These are phyloP conservation scores for Phrynocephalus vlangalii DNA, from an alignment of 2,797 vertebrate species.

Conservation along the genomic window DNA sequence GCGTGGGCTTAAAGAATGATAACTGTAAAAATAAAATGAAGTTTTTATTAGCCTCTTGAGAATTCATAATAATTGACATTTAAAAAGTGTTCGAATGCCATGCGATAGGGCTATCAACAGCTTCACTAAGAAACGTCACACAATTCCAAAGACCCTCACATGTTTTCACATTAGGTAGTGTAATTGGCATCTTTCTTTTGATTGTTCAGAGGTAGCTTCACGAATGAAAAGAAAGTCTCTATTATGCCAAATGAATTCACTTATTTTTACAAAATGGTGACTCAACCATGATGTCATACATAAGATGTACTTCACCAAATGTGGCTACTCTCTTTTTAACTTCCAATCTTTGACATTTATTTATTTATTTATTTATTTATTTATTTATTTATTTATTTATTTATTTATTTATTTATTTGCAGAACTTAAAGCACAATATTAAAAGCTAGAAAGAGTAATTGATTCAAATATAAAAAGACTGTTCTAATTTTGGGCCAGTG, in stretches of 20 bases:
- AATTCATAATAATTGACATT: neutral
- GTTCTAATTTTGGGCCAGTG: no score
- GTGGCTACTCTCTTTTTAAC: neutral
- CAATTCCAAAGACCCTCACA: neutral
- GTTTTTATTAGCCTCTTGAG: neutral
- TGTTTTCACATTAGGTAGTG: neutral
- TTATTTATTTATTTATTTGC: no score
- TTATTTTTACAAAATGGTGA: neutral
- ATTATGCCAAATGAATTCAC: neutral
- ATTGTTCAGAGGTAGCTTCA: neutral
- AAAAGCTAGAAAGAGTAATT: no score
- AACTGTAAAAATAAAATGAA: constrained; percentile 80
- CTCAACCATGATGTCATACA: neutral
- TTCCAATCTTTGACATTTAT: neutral
- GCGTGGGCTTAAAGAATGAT: constrained; percentile 93
- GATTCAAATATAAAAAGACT: no score
- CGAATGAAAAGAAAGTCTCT: neutral
- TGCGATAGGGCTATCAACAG: neutral
- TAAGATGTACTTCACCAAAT: neutral
- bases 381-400: no score
- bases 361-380: no score
- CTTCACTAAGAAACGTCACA: neutral
- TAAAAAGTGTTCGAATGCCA: neutral
- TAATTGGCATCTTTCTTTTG: neutral
- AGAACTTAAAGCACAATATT: no score